Evolutionary conservation across 2,113 vertebrate species (phyloP), one percentile per base, ranked within the genome.

Genomic region (Synchiropus splendidus): DNA sequence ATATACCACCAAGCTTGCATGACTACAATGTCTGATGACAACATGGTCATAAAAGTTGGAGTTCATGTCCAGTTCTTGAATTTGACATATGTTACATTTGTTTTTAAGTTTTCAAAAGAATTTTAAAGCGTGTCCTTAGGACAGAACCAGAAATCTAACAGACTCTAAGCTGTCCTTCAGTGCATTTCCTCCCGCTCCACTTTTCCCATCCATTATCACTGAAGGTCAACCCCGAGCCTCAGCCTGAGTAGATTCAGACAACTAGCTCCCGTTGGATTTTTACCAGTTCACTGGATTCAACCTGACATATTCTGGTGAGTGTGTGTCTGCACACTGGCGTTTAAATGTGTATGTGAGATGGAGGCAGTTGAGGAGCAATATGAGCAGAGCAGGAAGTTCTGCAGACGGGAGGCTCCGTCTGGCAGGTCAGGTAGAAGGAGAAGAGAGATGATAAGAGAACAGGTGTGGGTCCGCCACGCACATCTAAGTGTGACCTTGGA

Each of bases 401-500:
- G 21, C 21, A 27, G 21, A 27, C 21, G 21, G 4, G 4, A n/a
- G 4, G 21, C 21, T 51, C 55, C 61, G 48, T 50, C 42, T 61
- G 64, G 58, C 40, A 67, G 66, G 61, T 54, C 59, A 58, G 54
- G 40, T 48, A 57, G 68, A 61, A 50, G 16, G 59, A 60, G 48
- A 56, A 54, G 17, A 31, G 47, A 49, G 53, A 67, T 71, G 77
- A 76, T 67, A 57, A 59, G 46, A 61, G 55, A 65, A 67, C 40
- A 51, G 51, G 58, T 18, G 13, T 56, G 54, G 70, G 61, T 72
- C 62, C 72, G 65, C 62, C 62, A 67, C 53, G 67, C 71, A 80
- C 74, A 78, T 78, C 74, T 78, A 64, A 80, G 65, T 66, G 64
- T 82, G 77, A 82, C 74, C 73, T 70, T 65, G 60, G 37, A 76